Evolutionary conservation across 1,140 invertebrate species (phyloP).

Genomic region (Heliothis subflexa): DNA sequence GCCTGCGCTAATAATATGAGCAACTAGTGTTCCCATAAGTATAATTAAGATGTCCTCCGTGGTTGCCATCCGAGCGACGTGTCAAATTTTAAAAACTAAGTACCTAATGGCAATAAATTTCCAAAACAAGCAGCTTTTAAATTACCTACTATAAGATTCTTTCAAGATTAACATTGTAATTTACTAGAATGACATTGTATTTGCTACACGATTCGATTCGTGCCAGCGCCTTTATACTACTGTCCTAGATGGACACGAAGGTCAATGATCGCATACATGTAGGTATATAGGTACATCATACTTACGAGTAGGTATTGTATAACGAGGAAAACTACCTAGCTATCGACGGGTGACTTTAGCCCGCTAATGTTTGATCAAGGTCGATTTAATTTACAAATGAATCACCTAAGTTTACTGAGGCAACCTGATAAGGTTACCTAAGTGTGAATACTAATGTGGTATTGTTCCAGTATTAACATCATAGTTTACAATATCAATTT

Average conservation of each 20-base stretch:
- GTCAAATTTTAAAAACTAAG: too few relatives aligned
- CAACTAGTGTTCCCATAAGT: too few relatives aligned
- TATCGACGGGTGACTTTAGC: neutral
- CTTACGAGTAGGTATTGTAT: neutral
- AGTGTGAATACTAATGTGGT: too few relatives aligned
- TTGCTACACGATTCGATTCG: neutral
- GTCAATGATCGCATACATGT: slow-evolving; percentile 20
- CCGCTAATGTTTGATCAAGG: slow-evolving; percentile 24
- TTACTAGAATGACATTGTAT: neutral
- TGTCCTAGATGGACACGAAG: slow-evolving; percentile 19
- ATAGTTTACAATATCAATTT: neutral
- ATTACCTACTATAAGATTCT: neutral
- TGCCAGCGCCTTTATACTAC: neutral
- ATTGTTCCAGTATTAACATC: too few relatives aligned
- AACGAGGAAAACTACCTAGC: neutral
- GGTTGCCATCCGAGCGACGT: neutral
- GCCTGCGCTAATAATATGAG: neutral
- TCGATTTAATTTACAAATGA: slow-evolving; percentile 7
- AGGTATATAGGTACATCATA: neutral
- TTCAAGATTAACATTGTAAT: neutral
- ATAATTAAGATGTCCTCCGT: neutral
- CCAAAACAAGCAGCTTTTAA: too few relatives aligned
- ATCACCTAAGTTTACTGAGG: neutral
- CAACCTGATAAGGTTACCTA: neutral
- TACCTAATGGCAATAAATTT: too few relatives aligned